Conservation (phyloP, 2,888 invertebrate species). For the Agrotis puta region DNA sequence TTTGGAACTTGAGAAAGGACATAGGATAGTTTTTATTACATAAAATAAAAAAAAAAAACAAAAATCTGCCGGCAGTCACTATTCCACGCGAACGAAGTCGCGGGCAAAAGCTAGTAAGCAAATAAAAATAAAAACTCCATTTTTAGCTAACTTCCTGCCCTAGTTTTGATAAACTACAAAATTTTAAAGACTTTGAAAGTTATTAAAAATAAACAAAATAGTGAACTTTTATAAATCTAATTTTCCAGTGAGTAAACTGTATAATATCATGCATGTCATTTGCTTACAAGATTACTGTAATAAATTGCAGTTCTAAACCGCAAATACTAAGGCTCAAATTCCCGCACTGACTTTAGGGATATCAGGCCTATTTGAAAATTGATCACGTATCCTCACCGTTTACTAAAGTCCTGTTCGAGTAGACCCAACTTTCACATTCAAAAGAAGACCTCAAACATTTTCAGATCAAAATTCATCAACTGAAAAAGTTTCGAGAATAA, state of each 20-base stretch:
- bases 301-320: background rate
- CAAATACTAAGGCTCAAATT: slow-evolving; percentile 10
- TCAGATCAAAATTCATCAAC: slow-evolving; percentile 1
- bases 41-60: too few relatives aligned
- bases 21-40: too few relatives aligned
- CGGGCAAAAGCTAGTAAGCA: too few relatives aligned
- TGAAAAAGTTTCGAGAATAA: slow-evolving; percentile 13
- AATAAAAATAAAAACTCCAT: too few relatives aligned
- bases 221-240: too few relatives aligned
- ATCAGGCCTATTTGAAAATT: slow-evolving; percentile 2
- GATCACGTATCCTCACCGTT: slow-evolving; percentile 6
- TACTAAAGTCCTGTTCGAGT: background rate
- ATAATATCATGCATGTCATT: background rate
- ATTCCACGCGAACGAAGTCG: too few relatives aligned
- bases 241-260: background rate
- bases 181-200: background rate
- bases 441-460: slow-evolving; percentile 10
- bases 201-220: background rate
- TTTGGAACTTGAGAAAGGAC: too few relatives aligned
- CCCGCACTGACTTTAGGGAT: background rate
- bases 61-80: too few relatives aligned
- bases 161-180: background rate
- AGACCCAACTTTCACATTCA: slow-evolving; percentile 11
- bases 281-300: background rate
- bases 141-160: background rate